Evolutionary conservation across 2,113 vertebrate species (phyloP), one percentile per base, ranked within the genome.

Genomic region (Solea solea): DNA sequence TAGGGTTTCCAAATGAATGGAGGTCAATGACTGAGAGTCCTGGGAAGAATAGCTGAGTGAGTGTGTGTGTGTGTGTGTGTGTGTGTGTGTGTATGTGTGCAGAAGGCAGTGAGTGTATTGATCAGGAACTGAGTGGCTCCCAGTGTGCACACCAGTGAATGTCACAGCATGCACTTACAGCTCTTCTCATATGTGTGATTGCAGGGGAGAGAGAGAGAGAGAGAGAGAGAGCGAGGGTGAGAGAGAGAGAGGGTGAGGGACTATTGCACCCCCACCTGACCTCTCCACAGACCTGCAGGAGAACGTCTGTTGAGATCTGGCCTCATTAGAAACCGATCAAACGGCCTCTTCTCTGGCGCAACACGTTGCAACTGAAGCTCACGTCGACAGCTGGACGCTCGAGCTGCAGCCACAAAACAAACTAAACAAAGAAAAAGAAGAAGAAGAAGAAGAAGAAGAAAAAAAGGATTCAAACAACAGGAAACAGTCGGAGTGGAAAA

Each of bases 41-140:
- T 34, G 5, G 5, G 28, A 34, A 34, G 28, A 34, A 34, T 34
- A 34, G 28, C 28, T 3, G 28, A 2, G 2, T 14, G 5, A 14
- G 15, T 56, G 41, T 58, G 55, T 66, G 72, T 59, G 48, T 54
- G 57, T 53, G 45, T 63, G 51, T n/a, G n/a, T n/a, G n/a, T n/a
- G n/a, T n/a, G n/a, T n/a, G n/a, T n/a, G n/a, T n/a, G n/a, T n/a
- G n/a, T n/a, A n/a, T n/a, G n/a, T 71, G 72, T 71, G 71, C 62
- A 61, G 44, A 42, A 53, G 41, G 44, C 27, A 66, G 50, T 54
- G 48, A 64, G 53, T 39, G 72, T 86, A 89, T 90, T 62, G 87
- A 91, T 87, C 64, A 56, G 66, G 39, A 58, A 85, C 83, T 8
- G 77, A 90, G 86, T 80, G 66, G 54, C 70, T 79, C 77, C 74